phyloP scores from a whole-genome alignment of 2,113 vertebrate genomes.

The Columba livia region DNA sequence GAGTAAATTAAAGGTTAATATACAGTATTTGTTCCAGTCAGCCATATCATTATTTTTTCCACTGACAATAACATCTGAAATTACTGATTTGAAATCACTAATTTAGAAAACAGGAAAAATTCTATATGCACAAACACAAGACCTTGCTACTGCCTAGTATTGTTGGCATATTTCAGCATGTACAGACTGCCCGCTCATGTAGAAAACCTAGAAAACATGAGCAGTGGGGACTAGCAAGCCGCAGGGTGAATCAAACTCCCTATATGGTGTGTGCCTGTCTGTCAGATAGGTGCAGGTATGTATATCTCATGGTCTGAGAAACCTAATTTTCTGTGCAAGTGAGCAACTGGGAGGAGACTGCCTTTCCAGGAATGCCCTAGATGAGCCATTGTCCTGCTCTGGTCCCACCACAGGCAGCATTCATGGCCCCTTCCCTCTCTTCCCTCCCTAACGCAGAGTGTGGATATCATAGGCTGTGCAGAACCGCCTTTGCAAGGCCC shows the following conservation, averaged over 20 bases:
- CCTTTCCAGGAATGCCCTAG: background rate
- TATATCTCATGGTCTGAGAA: background rate
- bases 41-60: background rate
- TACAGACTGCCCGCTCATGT: background rate
- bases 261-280: background rate
- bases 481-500: background rate
- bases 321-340: background rate
- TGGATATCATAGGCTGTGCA: background rate
- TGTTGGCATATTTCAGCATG: background rate
- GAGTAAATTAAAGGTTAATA: conserved; percentile 2
- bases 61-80: background rate
- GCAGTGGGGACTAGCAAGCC: background rate
- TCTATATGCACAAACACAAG: background rate
- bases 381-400: background rate
- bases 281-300: background rate
- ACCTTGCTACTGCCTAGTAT: background rate
- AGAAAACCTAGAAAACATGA: background rate
- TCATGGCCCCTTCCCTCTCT: fast-evolving
- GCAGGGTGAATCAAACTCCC: background rate
- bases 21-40: background rate
- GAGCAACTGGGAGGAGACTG: background rate
- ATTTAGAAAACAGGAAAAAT: background rate
- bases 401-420: background rate
- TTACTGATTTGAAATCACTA: conserved; percentile 7
- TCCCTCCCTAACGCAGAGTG: fast-evolving